Evolutionary conservation across 1,140 invertebrate species (phyloP), one percentile per base, ranked within the genome.

Genomic region (Trachymyrmex cornetzi): DNA sequence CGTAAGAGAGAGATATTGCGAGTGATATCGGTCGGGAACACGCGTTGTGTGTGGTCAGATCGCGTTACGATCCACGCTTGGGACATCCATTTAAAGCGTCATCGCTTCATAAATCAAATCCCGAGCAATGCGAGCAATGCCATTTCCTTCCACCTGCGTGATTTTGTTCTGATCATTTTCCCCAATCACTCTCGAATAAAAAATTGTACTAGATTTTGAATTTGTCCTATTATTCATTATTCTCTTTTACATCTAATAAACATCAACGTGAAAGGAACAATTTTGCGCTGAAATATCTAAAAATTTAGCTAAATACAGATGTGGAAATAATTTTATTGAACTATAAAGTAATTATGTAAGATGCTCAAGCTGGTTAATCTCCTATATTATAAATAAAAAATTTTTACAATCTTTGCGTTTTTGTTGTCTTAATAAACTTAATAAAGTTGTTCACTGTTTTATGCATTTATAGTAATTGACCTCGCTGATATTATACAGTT

Each of bases 51-150:
- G 89, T 69, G 89, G 89, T 87, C 89, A 90, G 89, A 91, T 91
- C 89, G 89, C 89, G 87, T 91, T 90, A 88, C 89, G 89, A 88
- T 90, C 82, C 86, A 67, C 48, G 57, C 88, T 24, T 64, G 88
- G 86, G 85, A 88, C 89, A 90, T 90, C 85, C 89, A 66, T 90
- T 90, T 90, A 82, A 90, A 90, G 81, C 82, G 82, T 90, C 89
- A 79, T 88, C 82, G 89, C 86, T 75, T 75, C 89, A 79, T 90
- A 90, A 90, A 90, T 90, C 89, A 90, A 88, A 90, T 16, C 53
- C 53, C 38, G 75, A 79, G 22, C 69, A 88, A 77, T 71, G 84
- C 89, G 84, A 84, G 81, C 77, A 48, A 80, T 79, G 30, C 30
- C 30, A 34, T 34, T 6, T 14, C n/a, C 34, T 74, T 69, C 22